Evolutionary conservation across 1,140 invertebrate genomes (phyloP), one percentile per base, ranked within the genome.

Genomic region (Leptoteleia sp.): DNA sequence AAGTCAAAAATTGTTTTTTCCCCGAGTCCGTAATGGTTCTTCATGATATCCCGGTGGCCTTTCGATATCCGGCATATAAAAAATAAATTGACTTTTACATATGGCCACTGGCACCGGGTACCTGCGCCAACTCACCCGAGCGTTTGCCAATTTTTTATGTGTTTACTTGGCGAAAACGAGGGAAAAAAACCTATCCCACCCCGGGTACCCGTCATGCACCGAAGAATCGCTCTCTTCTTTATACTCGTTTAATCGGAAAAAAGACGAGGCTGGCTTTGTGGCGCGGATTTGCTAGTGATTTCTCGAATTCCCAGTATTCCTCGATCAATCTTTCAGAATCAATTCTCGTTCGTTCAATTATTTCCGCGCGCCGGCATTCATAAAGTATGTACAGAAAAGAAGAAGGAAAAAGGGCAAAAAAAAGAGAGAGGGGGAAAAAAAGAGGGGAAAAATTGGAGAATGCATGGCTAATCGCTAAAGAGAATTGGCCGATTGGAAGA

Each of bases 121-220:
- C 67, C 27, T 48, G 45, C 43, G 55, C 55, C 67, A 71, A 71
- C 47, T 54, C 17, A 3, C 5, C 29, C 12, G 16, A 47, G 35
- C 42, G 70, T 35, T 73, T 64, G 70, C 70, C 70, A 73, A 73
- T 55, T 73, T 73, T 73, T 73, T 42, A 47, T 33, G 11, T 59
- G 61, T 73, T 73, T 73, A 59, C 57, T 27, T 17, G n/a, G 9
- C 12, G 35, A 19, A 68, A 62, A 37, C 15, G 40, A 45, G 27
- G 12, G n/a, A n/a, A n/a, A 31, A 73, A 73, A 65, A 33, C 29
- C 12, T 27, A 54, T 40, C 15, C 42, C 11, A 35, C 52, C 61
- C 42, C 31, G 31, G 55, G 45, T 54, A n/a, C n/a, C n/a, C 13
- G 52, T 47, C 42, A 42, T 37, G 27, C 47, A 47, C 31, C 25